Conservation (phyloP, 1,140 invertebrate species). For the Rhynchophorus ferrugineus region DNA sequence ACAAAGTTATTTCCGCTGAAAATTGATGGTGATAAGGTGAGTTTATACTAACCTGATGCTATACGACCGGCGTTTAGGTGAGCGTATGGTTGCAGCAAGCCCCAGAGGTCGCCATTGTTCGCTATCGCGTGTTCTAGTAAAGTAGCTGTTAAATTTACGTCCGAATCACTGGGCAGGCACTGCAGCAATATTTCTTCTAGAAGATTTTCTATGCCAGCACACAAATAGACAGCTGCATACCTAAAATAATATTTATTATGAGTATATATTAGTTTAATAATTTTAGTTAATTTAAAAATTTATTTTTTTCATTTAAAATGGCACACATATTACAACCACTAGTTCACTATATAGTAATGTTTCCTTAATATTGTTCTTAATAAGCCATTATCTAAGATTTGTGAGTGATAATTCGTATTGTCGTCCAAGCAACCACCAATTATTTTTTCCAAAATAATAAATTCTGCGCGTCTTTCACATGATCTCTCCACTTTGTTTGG, state of each 20-base stretch:
- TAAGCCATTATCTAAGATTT: too few species aligned
- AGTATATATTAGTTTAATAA: background rate
- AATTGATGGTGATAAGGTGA: too few species aligned
- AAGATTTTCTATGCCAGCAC: conserved; percentile 81
- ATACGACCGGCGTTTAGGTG: conserved; percentile 81
- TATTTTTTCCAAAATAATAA: too few species aligned
- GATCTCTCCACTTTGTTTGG: too few species aligned
- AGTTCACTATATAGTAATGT: too few species aligned
- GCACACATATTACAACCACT: too few species aligned
- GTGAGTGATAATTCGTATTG: too few species aligned
- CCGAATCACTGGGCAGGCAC: conserved; percentile 59
- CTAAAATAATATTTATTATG: conserved; percentile 35
- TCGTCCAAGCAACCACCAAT: too few species aligned
- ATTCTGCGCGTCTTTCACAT: too few species aligned
- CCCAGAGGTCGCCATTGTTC: conserved; percentile 81
- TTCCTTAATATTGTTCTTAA: too few species aligned
- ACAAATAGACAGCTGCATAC: conserved; percentile 80
- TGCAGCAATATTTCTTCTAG: conserved; percentile 77
- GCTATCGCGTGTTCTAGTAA: conserved; percentile 77
- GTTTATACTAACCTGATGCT: conserved; percentile 63
- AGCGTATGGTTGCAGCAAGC: conserved; percentile 79
- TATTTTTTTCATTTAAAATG: background rate
- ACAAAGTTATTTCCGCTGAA: too few species aligned
- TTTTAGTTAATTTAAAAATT: background rate
- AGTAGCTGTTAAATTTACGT: conserved; percentile 63